Evolutionary conservation across 2,888 invertebrate species (phyloP).

Genomic region (Exocentrus adspersus): DNA sequence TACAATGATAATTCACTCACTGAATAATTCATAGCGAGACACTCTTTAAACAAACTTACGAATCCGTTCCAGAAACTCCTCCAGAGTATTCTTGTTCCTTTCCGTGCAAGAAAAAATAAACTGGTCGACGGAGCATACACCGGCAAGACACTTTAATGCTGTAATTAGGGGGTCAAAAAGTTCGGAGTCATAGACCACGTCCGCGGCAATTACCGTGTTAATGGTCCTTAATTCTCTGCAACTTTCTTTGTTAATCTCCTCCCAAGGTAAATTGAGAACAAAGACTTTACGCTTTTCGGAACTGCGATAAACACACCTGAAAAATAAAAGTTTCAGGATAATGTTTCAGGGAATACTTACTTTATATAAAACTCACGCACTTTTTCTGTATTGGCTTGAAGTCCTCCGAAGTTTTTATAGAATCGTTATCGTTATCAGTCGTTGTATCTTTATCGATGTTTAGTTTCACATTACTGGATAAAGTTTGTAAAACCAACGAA

Average conservation of each 20-base stretch:
- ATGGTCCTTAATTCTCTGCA: slow-evolving; percentile 53
- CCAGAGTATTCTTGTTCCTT: slow-evolving; percentile 73
- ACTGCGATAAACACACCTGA: slow-evolving; percentile 27
- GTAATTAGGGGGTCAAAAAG: slow-evolving; percentile 64
- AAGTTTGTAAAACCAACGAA: slow-evolving; percentile 69
- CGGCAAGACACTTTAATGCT: slow-evolving; percentile 63
- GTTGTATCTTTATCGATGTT: slow-evolving; percentile 64
- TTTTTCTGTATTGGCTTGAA: slow-evolving; percentile 1
- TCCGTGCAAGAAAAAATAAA: slow-evolving; percentile 70
- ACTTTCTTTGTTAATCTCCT: slow-evolving; percentile 60
- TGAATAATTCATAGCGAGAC: too few relatives aligned
- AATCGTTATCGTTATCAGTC: neutral
- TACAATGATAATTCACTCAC: slow-evolving; percentile 17
- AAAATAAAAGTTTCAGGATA: slow-evolving; percentile 10
- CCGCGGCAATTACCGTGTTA: slow-evolving; percentile 69
- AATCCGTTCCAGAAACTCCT: slow-evolving; percentile 64
- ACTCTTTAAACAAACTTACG: slow-evolving; percentile 36
- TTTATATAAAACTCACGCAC: neutral
- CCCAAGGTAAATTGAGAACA: slow-evolving; percentile 66
- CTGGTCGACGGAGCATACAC: slow-evolving; percentile 55
- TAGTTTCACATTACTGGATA: slow-evolving; percentile 71
- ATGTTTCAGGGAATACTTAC: neutral
- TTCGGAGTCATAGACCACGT: slow-evolving; percentile 70
- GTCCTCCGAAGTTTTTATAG: neutral
- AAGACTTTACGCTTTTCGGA: slow-evolving; percentile 24